A percentile compares a stretch with the other conserved stretches of the same genome.
Evolutionary conservation across 2,113 vertebrate genomes (phyloP).

Genomic region (Balaeniceps rex): DNA sequence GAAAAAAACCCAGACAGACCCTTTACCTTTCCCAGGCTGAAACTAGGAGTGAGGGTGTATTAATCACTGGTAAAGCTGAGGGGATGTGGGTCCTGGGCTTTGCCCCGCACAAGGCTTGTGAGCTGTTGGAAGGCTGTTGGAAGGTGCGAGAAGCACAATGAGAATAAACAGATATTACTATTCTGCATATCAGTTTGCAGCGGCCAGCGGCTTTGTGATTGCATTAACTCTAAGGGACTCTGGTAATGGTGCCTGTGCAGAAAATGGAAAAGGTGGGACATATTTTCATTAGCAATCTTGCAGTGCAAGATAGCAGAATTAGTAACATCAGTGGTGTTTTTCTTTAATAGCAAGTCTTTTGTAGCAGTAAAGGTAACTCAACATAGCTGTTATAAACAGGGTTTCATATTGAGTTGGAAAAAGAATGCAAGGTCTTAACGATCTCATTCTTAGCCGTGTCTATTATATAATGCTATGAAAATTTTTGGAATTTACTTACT

Average conservation of each 20-base stretch:
- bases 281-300: neutral
- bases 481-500: neutral
- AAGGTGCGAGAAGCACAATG: neutral
- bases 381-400: neutral
- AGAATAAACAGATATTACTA: neutral
- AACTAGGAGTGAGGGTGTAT: neutral
- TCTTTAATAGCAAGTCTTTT: neutral
- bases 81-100: fast-evolving
- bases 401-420: neutral
- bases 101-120: neutral
- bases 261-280: neutral
- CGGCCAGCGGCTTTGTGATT: neutral
- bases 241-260: neutral
- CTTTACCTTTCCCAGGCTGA: neutral
- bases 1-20: fast-evolving
- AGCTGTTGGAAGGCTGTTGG: neutral
- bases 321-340: neutral
- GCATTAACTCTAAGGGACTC: neutral
- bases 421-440: neutral
- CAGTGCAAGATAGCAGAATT: neutral
- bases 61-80: neutral
- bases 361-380: neutral
- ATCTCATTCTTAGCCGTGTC: neutral
- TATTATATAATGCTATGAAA: neutral
- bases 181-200: neutral